Evolutionary conservation across 1,140 invertebrate genomes (phyloP), one percentile per base, ranked within the genome.

Genomic region (Drosophila sproati): DNA sequence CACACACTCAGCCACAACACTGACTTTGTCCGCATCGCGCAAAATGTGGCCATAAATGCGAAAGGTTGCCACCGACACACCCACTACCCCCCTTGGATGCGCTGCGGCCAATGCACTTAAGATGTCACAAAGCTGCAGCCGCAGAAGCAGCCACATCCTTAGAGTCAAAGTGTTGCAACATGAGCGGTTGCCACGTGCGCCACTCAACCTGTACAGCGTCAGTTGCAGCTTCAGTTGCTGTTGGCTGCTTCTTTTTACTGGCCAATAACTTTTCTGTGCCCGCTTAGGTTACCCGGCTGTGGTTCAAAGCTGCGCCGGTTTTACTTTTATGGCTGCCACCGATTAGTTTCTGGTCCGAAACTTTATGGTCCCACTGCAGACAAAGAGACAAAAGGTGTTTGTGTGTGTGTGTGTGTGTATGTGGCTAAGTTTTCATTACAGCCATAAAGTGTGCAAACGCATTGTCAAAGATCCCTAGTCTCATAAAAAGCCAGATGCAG

Each of bases 61-160:
- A 41, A 20, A 50, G 59, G 54, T 43, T 43, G 10, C 41, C 45
- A 28, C 51, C 20, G 20, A 20, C 20, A 20, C 20, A 20, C 20
- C 20, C 20, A 20, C 20, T 20, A 1, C 20, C 20, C 20, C 20
- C 20, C n/a, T 2, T 20, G 12, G 48, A 32, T 37, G 61, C 7
- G 45, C 4, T 60, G 56, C 39, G 47, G 62, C 54, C 64, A 79
- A 55, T 88, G 82, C 83, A 87, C 83, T 87, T 87, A 87, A 87
- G 83, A 88, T 88, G 83, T 87, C 83, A 88, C 80, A 79, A 57
- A 64, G 73, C 51, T 71, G 75, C 82, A 79, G 64, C 72, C 56
- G 37, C 74, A 59, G 66, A 51, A 35, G 32, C 34, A 6, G 51
- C 67, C 47, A 10, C 54, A 66, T 43, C 39, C 10, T 43, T 0